Percentiles rank a stretch among this genome's conserved stretches.
These are phyloP conservation scores for Orius insidiosus DNA, from an alignment of 1,140 invertebrate genomes.

Conservation along the genomic window DNA sequence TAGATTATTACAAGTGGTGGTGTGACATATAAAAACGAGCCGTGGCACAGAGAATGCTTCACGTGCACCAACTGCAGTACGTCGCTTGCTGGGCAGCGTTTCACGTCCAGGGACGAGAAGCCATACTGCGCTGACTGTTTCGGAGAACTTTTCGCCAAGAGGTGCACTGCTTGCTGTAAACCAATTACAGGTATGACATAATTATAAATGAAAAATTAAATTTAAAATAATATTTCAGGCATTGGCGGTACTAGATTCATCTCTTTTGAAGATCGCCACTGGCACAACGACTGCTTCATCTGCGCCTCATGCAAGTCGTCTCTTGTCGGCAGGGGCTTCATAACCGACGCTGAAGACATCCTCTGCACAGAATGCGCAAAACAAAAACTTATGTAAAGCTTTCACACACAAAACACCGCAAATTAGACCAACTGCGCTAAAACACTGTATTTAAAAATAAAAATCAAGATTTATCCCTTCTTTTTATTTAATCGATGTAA, in stretches of 20 bases:
- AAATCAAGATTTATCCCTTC: too few species aligned
- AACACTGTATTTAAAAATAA: too few species aligned
- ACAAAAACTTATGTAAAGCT: conserved; percentile 61
- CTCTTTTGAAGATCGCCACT: conserved; percentile 97
- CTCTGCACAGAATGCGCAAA: conserved; percentile 98
- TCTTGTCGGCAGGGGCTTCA: conserved; percentile 94
- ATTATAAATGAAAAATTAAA: too few species aligned
- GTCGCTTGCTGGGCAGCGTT: conserved; percentile 89
- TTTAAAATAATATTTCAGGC: conserved; percentile 36
- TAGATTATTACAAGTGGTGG: conserved; percentile 97
- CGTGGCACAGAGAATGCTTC: conserved; percentile 98
- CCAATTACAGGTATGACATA: conserved; percentile 82
- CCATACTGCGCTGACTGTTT: conserved; percentile 99
- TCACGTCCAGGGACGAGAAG: conserved; percentile 96
- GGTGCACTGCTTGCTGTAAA: conserved; percentile 89
- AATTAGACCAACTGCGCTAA: background rate
- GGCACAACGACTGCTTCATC: conserved; percentile 99
- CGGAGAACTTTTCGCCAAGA: conserved; percentile 94
- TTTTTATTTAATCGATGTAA: too few species aligned
- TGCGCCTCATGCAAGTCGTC: conserved; percentile 89
- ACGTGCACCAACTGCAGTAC: conserved; percentile 93
- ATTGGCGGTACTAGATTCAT: conserved; percentile 98
- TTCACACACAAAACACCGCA: background rate
- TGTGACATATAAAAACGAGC: conserved; percentile 98
- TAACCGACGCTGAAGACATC: conserved; percentile 92